Evolutionary conservation across 1,140 invertebrate genomes (phyloP).

Genomic region (Procambarus clarkii): DNA sequence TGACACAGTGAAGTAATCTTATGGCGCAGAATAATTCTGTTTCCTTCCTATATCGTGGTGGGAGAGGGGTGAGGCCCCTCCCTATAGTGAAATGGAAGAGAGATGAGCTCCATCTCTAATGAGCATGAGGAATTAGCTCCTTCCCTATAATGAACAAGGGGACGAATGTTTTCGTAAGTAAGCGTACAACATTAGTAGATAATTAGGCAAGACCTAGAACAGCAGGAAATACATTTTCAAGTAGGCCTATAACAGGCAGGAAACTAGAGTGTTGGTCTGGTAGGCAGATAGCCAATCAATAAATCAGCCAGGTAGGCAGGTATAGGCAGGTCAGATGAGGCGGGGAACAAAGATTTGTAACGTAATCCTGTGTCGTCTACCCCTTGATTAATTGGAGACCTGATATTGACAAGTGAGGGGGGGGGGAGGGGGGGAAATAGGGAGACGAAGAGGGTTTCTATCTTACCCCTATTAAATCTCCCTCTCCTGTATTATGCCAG

Average conservation of each 20-base stretch:
- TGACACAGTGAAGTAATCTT: neutral
- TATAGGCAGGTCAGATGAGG: neutral
- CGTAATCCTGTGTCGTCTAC: neutral
- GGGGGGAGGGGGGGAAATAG: neutral
- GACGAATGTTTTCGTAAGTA: no score
- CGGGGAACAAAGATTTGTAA: neutral
- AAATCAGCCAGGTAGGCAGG: neutral
- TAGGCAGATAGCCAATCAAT: no score
- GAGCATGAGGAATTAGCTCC: no score
- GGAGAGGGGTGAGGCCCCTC: neutral
- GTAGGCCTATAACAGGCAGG: no score
- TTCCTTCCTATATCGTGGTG: neutral
- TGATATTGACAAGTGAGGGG: neutral
- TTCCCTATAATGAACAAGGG: no score
- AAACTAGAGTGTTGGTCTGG: no score
- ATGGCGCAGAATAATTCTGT: no score
- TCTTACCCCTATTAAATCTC: neutral
- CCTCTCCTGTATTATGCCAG: neutral
- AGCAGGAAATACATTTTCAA: no score
- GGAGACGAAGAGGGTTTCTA: neutral
- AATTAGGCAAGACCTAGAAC: no score
- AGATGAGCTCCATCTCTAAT: neutral
- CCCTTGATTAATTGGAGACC: constrained; percentile 1
- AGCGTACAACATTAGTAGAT: no score
- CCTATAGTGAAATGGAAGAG: neutral